Conservation (phyloP, 2,888 invertebrate species). For the Cantharis flavilabris region DNA sequence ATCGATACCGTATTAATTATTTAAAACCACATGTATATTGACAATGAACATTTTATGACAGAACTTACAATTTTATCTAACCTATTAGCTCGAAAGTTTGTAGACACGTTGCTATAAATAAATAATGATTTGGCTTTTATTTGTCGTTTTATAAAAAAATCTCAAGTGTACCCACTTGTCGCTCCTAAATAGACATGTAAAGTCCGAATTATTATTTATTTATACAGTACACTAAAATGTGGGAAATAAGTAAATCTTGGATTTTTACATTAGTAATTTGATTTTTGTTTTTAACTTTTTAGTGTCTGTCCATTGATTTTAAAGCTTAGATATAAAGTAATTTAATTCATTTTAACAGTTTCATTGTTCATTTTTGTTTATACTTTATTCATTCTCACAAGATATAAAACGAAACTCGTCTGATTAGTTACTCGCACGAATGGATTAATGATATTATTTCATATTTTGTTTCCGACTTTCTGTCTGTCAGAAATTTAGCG, state of each 20-base stretch:
- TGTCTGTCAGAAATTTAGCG: not conserved
- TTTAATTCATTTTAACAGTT: not conserved
- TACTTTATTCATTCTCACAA: not conserved
- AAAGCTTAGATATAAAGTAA: not conserved
- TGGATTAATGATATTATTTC: not conserved
- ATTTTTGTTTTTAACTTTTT: not conserved
- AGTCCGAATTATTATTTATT: not conserved
- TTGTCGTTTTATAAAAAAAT: not conserved
- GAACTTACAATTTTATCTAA: not conserved
- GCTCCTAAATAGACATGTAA: not conserved
- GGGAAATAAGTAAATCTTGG: not conserved
- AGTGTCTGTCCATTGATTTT: not conserved
- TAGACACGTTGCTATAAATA: not conserved
- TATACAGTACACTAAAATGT: not conserved
- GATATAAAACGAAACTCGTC: not conserved
- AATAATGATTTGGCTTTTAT: not conserved
- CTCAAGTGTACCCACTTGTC: not conserved
- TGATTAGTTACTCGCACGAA: not conserved
- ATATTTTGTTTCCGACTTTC: not conserved
- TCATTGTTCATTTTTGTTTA: not conserved
- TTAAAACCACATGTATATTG: not conserved
- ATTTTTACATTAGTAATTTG: not conserved
- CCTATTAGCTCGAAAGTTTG: not conserved
- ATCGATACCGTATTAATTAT: not conserved
- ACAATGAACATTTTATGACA: not conserved